Evolutionary conservation across 2,888 invertebrate species (phyloP).

Genomic region (Drosophila fulvimacula): DNA sequence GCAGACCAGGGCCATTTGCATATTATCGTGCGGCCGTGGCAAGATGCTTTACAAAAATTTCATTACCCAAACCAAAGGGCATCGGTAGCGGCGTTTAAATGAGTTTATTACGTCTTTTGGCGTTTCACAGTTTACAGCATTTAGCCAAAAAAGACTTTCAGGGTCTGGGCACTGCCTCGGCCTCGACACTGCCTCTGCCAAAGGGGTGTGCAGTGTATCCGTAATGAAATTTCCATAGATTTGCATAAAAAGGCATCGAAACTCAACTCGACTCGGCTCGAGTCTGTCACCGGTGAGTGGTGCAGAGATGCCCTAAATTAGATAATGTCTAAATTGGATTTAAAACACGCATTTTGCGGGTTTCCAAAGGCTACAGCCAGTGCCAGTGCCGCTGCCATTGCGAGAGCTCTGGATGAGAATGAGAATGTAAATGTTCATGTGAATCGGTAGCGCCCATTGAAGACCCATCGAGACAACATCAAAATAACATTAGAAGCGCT

Average conservation of each 20-base stretch:
- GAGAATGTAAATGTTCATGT: conserved; percentile 20
- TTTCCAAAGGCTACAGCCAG: conserved; percentile 60
- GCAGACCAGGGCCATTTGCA: conserved; percentile 65
- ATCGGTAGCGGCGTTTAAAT: conserved; percentile 71
- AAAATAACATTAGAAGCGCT: conserved; percentile 74
- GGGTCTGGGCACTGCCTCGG: neutral
- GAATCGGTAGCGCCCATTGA: conserved; percentile 63
- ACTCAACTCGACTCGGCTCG: conserved; percentile 20
- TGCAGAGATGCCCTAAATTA: conserved; percentile 82
- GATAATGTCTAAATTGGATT: conserved; percentile 84
- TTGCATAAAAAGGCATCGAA: conserved; percentile 70
- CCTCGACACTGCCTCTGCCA: neutral
- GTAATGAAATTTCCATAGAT: conserved; percentile 80
- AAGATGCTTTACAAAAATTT: conserved; percentile 76
- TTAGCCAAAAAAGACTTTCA: conserved; percentile 56
- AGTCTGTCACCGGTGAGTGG: conserved; percentile 35
- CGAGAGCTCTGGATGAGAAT: conserved; percentile 5
- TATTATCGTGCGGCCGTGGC: conserved; percentile 58
- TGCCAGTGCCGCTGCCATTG: neutral
- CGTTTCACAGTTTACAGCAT: conserved; percentile 67
- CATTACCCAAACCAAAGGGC: conserved; percentile 72
- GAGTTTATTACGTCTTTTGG: conserved; percentile 81
- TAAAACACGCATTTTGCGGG: conserved; percentile 83
- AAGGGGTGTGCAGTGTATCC: conserved; percentile 66
- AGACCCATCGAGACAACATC: conserved; percentile 80